Base-by-base conservation (phyloP, 2,888 invertebrate species). In the Lysandra bellargus region DNA sequence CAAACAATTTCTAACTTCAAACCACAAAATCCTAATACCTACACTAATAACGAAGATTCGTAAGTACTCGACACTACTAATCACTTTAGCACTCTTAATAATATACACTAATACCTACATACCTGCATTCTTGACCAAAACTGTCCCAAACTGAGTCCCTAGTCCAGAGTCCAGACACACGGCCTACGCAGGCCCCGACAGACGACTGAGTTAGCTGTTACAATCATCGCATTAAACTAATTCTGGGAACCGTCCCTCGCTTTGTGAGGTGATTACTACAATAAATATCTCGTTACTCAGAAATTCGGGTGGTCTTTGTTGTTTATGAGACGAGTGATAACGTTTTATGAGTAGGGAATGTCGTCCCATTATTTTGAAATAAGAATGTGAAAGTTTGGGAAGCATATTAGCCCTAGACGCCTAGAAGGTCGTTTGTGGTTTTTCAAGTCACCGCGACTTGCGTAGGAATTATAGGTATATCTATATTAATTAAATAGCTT, bases 181-280 rank as follows among this genome's bases (percentile, higher is more conserved):
- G 4, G 44, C 44, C 75, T 49, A 75, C 44, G 44, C 44, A n/a
- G 49, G 2, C 23, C 74, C 9, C 76, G 17, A 2, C 53, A 33
- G 30, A 57, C 69, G 4, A 69, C 57, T 76, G 57, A 76, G 30
- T 6, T 23, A 23, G 12, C 74, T 12, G 81, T 83, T 83, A 86
- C 89, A 90, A 92, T 91, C 88, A 89, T 90, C 86, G 85, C 86
- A 88, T 91, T 91, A 91, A 78, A 86, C 87, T 85, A 85, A 86
- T 84, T 85, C 86, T 86, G 88, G 90, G 88, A 90, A 89, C 88
- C 88, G 89, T 57, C 90, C 89, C 83, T 84, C 90, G 87, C 89
- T 87, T 89, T 88, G 88, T 88, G 84, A 83, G 83, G 85, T 88
- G 87, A 92, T 92, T 92, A 92, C 85, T 85, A 87, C 84, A 85